These are phyloP conservation scores for Dione vanillae DNA, from an alignment of 2,888 invertebrate genomes.

Conservation along the genomic window DNA sequence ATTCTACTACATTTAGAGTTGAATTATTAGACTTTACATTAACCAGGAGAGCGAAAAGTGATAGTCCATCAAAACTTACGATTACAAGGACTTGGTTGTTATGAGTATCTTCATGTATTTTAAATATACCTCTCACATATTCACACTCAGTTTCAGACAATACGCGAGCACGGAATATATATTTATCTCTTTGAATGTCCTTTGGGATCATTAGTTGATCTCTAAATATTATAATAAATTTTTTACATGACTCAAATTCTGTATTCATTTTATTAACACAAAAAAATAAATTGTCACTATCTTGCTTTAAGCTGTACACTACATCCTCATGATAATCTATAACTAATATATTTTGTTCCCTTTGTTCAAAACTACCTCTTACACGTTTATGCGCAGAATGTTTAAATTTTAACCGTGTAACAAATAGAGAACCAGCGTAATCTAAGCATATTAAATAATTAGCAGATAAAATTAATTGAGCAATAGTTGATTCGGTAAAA, in stretches of 20 bases:
- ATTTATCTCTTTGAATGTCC: slow-evolving; percentile 20
- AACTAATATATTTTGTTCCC: slow-evolving; percentile 54
- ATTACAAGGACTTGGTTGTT: slow-evolving; percentile 46
- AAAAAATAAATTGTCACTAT: slow-evolving; percentile 54
- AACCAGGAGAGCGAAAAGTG: slow-evolving; percentile 31
- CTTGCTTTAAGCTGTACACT: slow-evolving; percentile 59
- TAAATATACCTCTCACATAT: slow-evolving; percentile 37
- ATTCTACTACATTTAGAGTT: slow-evolving; percentile 54
- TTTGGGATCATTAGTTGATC: slow-evolving; percentile 8
- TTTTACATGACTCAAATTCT: slow-evolving; percentile 56
- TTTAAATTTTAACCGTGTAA: slow-evolving; percentile 65
- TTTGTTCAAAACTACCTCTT: slow-evolving; percentile 57
- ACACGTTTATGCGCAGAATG: slow-evolving; percentile 57
- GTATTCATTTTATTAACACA: slow-evolving; percentile 57
- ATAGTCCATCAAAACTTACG: slow-evolving; percentile 38
- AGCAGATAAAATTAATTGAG: slow-evolving; percentile 55
- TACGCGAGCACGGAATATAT: slow-evolving; percentile 24
- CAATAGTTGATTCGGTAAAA: slow-evolving; percentile 62
- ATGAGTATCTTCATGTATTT: slow-evolving; percentile 8
- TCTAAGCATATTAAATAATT: slow-evolving; percentile 68
- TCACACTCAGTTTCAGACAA: slow-evolving; percentile 34
- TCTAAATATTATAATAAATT: slow-evolving; percentile 4
- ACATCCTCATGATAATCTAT: slow-evolving; percentile 49
- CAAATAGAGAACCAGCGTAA: slow-evolving; percentile 58
- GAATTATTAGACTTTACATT: slow-evolving; percentile 35